A percentile compares a stretch with the other conserved stretches of the same genome.
Evolutionary conservation across 1,140 invertebrate genomes (phyloP).

Genomic region (Apolygus lucorum): DNA sequence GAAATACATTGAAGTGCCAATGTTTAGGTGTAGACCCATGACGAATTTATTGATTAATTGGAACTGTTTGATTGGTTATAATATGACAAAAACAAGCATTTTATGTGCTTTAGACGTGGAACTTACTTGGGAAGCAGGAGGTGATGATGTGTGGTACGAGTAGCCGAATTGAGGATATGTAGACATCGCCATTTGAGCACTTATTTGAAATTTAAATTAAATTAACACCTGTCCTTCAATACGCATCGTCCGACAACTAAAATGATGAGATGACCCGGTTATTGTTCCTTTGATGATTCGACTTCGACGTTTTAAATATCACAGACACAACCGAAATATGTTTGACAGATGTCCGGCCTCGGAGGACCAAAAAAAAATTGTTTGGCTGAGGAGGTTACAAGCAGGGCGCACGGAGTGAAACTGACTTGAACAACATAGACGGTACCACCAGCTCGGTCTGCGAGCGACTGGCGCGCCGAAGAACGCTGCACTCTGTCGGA

Average conservation of each 20-base stretch:
- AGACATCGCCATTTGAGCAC: constrained; percentile 49
- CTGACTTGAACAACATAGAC: not conserved
- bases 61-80: too few species aligned
- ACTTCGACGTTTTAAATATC: too few species aligned
- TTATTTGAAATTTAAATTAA: not conserved
- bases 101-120: constrained; percentile 3
- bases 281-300: too few species aligned
- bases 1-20: too few species aligned
- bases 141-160: constrained; percentile 54
- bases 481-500: not conserved
- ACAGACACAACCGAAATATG: not conserved
- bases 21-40: too few species aligned
- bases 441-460: not conserved
- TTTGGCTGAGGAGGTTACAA: not conserved
- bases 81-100: too few species aligned
- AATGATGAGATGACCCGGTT: too few species aligned
- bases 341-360: not conserved
- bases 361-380: not conserved
- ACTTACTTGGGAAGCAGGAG: constrained; percentile 57
- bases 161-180: constrained; percentile 76
- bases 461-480: not conserved
- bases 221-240: not conserved
- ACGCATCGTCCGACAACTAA: not conserved
- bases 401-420: not conserved
- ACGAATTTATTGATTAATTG: too few species aligned